Conservation (phyloP, 2,888 invertebrate species). For the Carterocephalus palaemon region DNA sequence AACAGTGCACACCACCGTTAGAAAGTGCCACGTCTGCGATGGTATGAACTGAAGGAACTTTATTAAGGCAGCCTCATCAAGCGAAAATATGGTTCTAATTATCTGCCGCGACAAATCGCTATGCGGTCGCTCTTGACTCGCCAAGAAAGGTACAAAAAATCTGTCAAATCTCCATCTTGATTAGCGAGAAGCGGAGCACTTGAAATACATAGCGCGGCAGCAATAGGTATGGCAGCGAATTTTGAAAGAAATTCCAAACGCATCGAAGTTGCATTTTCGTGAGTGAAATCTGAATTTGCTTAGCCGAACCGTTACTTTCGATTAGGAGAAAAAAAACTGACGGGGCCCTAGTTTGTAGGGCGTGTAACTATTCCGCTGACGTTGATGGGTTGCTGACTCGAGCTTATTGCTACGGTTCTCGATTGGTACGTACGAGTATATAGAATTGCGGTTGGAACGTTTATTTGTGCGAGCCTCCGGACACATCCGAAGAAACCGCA, state of each 20-base stretch:
- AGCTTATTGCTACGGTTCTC: too few species aligned
- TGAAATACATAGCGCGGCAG: conserved; percentile 1
- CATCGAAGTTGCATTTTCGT: conserved; percentile 1
- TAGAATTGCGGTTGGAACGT: conserved; percentile 12
- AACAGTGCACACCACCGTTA: conserved; percentile 35
- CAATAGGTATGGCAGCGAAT: conserved; percentile 15
- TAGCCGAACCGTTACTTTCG: conserved; percentile 29
- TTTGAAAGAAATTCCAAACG: conserved; percentile 21
- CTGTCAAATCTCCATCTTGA: conserved; percentile 29
- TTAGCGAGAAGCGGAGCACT: conserved; percentile 20
- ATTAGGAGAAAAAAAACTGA: conserved; percentile 24
- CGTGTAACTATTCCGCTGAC: conserved; percentile 7
- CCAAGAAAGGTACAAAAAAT: conserved; percentile 23
- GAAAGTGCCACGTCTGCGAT: conserved; percentile 31
- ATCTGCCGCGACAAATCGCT: conserved; percentile 25
- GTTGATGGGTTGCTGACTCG: conserved; percentile 4
- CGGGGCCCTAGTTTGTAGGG: conserved; percentile 31
- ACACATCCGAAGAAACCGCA: conserved; percentile 10
- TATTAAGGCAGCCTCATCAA: conserved; percentile 29
- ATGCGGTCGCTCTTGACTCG: conserved; percentile 20
- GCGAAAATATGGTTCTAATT: conserved; percentile 32
- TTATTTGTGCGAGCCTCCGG: conserved; percentile 15
- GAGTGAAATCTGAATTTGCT: conserved; percentile 16
- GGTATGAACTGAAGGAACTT: conserved; percentile 27
- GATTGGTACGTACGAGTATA: conserved; percentile 7